Evolutionary conservation across 2,113 vertebrate species (phyloP).

Genomic region (Microcebus murinus): DNA sequence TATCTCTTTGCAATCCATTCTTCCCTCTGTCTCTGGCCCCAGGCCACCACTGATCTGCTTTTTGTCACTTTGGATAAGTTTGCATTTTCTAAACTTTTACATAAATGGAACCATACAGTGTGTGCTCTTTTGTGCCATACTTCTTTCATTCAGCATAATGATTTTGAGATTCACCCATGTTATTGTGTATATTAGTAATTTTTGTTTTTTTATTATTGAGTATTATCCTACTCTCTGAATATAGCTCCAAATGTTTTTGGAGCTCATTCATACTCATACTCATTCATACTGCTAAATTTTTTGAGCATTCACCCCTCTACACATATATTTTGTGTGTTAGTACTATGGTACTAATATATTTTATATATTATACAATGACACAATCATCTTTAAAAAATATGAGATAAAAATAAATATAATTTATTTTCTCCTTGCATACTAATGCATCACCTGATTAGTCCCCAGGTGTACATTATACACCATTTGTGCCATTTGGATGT

Average conservation of each 20-base stretch:
- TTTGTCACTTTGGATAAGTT: background rate
- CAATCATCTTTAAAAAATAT: background rate
- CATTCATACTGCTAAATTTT: background rate
- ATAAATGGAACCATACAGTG: background rate
- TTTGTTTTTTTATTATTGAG: background rate
- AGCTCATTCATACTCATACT: background rate
- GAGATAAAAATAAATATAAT: background rate
- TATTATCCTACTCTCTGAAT: background rate
- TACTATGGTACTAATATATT: background rate
- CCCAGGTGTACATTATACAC: too few relatives aligned
- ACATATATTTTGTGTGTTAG: background rate
- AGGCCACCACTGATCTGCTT: background rate
- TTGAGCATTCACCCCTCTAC: background rate
- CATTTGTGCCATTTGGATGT: background rate
- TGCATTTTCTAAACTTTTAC: background rate
- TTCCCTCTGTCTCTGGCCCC: background rate
- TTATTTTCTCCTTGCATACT: background rate
- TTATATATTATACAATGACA: slow-evolving; percentile 11
- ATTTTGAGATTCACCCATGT: background rate
- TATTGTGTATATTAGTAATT: background rate
- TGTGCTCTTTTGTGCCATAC: background rate
- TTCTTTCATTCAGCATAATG: background rate
- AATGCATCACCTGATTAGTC: background rate
- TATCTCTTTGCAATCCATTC: background rate
- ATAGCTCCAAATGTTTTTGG: background rate